Evolutionary conservation across 2,797 vertebrate genomes (phyloP).

Genomic region (Erethizon dorsatum): DNA sequence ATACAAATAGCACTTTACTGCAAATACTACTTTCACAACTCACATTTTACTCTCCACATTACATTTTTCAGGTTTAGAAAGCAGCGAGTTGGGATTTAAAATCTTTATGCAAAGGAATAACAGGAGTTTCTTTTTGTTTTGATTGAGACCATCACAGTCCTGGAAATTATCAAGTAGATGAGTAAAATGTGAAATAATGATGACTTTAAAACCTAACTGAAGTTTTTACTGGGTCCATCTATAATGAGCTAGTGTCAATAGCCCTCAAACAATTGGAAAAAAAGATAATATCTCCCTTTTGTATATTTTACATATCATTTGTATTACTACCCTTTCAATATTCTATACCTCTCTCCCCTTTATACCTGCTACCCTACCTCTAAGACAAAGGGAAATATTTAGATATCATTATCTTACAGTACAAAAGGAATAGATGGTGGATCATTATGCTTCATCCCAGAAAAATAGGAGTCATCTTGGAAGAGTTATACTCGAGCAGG

Average conservation of each 20-base stretch:
- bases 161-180: background rate
- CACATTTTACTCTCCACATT: background rate
- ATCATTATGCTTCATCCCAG: background rate
- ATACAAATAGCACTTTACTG: background rate
- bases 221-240: background rate
- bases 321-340: background rate
- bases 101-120: background rate
- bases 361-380: background rate
- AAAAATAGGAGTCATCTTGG: background rate
- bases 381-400: constrained; percentile 18
- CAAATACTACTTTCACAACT: constrained; percentile 14
- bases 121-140: constrained; percentile 22
- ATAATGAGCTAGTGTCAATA: background rate
- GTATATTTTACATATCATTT: background rate
- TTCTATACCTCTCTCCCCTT: background rate
- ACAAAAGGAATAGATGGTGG: background rate
- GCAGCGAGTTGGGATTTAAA: background rate
- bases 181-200: background rate
- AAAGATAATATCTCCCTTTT: background rate
- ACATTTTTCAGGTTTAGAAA: constrained; percentile 41
- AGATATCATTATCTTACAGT: background rate
- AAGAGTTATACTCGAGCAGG: background rate
- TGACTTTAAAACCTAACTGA: background rate
- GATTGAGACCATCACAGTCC: background rate
- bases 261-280: background rate